Base-by-base conservation (phyloP, 2,113 vertebrate genomes). In the Engystomops pustulosus region DNA sequence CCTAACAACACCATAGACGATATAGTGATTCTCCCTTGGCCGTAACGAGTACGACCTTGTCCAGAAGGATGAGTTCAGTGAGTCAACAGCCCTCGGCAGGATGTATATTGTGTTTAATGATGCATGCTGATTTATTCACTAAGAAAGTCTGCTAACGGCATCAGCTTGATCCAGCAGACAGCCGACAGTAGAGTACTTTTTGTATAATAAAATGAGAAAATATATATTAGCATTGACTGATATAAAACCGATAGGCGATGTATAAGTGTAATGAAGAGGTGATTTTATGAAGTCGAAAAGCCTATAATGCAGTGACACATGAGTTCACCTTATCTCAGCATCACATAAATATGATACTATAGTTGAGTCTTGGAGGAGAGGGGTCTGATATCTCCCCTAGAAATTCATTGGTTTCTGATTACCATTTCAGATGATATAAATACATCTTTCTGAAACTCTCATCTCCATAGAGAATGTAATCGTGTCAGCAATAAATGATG, bases 401-500 rank as follows among this genome's bases (percentile, higher is more conserved):
- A 34, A 72, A 44, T 87, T 11, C 4, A 62, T 62, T 83, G 71
- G 74, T 89, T 87, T 92, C 89, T 0, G 2, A 88, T 91, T 91
- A 88, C 89, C 2, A 4, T 30, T 82, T 86, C 81, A 88, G 86
- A 83, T 89, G 88, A 81, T 60, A 86, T 88, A 81, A 58, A 49
- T 76, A 51, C 14, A 2, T 60, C 0, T 17, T 60, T 75, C 77
- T 45, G 60, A 81, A 11, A 3, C 75, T 76, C 67, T 0, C 18
- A 69, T 88, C 88, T 90, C 88, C 0, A 1, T 80, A 80, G 89
- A 80, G 86, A 87, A 87, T 45, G 4, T 0, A 3, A 88, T 79
- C 3, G 85, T 91, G 90, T 93, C 92, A 91, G 91, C 89, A 87
- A 2, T 55, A 88, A 92, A 88, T 8, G 89, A 90, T 91, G 88